Evolutionary conservation across 2,888 invertebrate species (phyloP).

Genomic region (Dascillus cervinus): DNA sequence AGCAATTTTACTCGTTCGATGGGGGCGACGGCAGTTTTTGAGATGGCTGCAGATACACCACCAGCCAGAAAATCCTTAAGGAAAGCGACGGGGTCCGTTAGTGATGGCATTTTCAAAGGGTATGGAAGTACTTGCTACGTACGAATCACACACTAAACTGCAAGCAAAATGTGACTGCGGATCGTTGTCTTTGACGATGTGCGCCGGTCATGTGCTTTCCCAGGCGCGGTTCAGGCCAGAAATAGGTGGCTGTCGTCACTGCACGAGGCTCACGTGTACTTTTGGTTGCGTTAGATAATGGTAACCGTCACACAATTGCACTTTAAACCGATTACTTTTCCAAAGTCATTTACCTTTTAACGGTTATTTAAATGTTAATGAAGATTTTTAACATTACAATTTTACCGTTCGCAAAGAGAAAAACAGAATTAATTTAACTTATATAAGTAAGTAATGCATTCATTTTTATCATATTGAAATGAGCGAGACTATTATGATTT

Average conservation of each 20-base stretch:
- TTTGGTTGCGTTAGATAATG: conserved; percentile 5
- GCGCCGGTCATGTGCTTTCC: conserved; percentile 34
- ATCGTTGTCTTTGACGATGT: conserved; percentile 15
- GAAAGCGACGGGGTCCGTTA: conserved; percentile 72
- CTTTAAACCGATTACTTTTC: neutral
- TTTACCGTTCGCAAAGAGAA: too few species aligned
- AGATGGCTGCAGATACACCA: conserved; percentile 86
- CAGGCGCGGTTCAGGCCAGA: conserved; percentile 22
- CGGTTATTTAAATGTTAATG: neutral
- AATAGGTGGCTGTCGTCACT: conserved; percentile 22
- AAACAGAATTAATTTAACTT: too few species aligned
- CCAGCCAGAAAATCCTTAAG: conserved; percentile 87
- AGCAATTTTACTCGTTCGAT: conserved; percentile 92
- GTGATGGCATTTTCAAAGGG: conserved; percentile 20
- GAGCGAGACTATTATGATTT: too few species aligned
- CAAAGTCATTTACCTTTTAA: neutral
- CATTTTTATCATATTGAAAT: too few species aligned
- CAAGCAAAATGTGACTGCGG: conserved; percentile 44
- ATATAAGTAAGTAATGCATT: too few species aligned
- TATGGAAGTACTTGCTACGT: conserved; percentile 26
- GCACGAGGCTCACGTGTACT: too few species aligned
- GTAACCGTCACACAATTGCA: neutral
- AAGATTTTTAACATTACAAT: neutral
- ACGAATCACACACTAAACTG: conserved; percentile 50
- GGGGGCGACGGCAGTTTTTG: conserved; percentile 91